phyloP scores from a whole-genome alignment of 35 echinoderm and acorn worm genomes.

The Hemicentrotus pulcherrimus region DNA sequence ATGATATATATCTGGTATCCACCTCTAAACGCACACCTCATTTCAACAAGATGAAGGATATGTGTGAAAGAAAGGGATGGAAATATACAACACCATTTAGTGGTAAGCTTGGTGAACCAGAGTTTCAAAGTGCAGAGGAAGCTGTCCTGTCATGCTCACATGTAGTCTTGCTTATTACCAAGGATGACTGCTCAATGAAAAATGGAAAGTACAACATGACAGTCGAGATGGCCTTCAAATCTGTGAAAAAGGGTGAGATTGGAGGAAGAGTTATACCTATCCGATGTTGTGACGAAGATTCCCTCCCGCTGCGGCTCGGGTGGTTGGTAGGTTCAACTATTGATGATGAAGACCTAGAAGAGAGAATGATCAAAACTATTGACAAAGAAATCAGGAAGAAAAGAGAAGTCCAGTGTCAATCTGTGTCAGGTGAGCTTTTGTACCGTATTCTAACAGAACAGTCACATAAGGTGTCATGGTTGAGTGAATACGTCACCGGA shows the following conservation, averaged over 20 bases:
- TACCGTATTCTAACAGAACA: neutral
- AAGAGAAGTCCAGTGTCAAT: neutral
- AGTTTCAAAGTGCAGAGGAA: neutral
- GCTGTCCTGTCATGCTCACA: neutral
- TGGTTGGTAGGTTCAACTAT: neutral
- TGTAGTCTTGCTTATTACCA: neutral
- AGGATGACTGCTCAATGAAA: neutral
- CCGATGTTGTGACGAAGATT: neutral
- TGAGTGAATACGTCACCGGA: no score
- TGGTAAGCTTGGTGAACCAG: neutral
- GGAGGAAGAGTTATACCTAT: neutral
- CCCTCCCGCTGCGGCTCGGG: neutral
- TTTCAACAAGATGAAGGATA: neutral
- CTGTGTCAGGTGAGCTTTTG: neutral
- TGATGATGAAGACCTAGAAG: neutral
- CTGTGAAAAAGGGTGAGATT: neutral
- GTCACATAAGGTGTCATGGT: no score
- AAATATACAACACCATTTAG: neutral
- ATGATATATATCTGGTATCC: neutral
- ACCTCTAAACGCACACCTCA: neutral
- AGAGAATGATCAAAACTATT: neutral
- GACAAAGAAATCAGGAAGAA: neutral
- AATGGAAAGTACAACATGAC: neutral
- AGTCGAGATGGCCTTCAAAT: neutral
- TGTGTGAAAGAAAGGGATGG: neutral